phyloP scores from a whole-genome alignment of 1,140 invertebrate genomes.

The Wasmannia auropunctata region DNA sequence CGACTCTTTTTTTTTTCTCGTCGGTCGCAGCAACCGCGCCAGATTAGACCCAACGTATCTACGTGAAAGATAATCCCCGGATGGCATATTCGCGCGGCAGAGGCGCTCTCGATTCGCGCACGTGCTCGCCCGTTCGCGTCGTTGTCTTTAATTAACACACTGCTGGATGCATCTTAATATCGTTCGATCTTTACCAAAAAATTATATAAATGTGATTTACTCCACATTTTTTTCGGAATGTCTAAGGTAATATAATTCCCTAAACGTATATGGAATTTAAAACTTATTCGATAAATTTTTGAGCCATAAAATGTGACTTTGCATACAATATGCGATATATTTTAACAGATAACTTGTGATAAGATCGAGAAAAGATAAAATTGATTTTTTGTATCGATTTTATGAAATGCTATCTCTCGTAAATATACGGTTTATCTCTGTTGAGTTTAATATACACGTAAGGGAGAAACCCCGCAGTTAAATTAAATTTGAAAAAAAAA shows the following conservation, averaged over 20 bases:
- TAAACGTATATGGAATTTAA: not conserved
- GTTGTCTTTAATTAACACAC: conserved; percentile 17
- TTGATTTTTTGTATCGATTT: conserved; percentile 1
- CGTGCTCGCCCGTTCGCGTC: conserved; percentile 40
- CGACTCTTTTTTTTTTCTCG: conserved; percentile 49
- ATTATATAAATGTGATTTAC: not conserved
- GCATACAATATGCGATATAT: not conserved
- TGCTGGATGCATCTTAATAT: not conserved
- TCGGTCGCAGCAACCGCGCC: conserved; percentile 2
- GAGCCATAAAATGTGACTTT: not conserved
- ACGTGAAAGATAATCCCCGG: conserved; percentile 67
- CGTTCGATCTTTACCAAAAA: not conserved
- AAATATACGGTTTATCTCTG: conserved; percentile 10
- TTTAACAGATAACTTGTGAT: not conserved
- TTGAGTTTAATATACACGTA: not conserved
- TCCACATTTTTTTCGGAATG: not conserved
- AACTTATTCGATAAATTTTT: not conserved
- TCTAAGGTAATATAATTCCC: not conserved
- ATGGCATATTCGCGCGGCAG: conserved; percentile 35
- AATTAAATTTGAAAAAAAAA: conserved; percentile 5
- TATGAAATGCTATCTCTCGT: not conserved
- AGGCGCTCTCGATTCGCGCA: conserved; percentile 31
- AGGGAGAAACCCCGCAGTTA: not conserved
- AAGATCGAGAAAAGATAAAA: not conserved
- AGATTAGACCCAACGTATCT: conserved; percentile 64